phyloP scores from a whole-genome alignment of 2,113 vertebrate genomes.

The Clupea harengus region DNA sequence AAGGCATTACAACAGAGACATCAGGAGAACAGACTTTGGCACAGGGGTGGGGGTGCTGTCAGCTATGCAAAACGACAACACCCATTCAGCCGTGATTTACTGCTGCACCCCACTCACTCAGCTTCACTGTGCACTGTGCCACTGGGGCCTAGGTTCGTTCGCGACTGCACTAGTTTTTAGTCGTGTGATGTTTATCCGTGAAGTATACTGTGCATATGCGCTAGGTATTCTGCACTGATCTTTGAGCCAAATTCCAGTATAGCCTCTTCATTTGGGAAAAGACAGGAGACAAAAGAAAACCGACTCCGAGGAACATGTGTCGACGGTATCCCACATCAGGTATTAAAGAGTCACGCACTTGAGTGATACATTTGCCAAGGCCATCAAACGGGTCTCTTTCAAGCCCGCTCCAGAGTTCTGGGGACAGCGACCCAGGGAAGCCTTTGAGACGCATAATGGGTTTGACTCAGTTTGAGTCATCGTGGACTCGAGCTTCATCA shows the following conservation, averaged over 20 bases:
- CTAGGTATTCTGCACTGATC: neutral
- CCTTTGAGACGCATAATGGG: neutral
- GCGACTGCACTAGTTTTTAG: neutral
- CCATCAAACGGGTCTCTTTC: slow-evolving; percentile 18
- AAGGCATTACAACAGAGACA: neutral
- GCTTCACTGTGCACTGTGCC: neutral
- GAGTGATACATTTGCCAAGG: slow-evolving; percentile 51
- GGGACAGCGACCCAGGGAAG: neutral
- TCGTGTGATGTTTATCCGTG: neutral
- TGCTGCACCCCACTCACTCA: slow-evolving; percentile 39
- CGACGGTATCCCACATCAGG: slow-evolving; percentile 45
- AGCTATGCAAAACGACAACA: neutral
- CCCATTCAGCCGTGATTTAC: slow-evolving; percentile 3
- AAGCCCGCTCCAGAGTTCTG: neutral
- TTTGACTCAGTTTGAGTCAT: neutral
- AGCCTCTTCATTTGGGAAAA: neutral
- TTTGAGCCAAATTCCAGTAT: neutral
- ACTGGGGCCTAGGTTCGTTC: neutral
- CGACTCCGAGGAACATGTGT: neutral
- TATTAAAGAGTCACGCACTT: slow-evolving; percentile 50
- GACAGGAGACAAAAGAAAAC: neutral
- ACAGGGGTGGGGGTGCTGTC: neutral
- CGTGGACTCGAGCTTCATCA: neutral
- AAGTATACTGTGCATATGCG: neutral
- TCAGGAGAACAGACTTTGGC: neutral